Evolutionary conservation across 2,797 vertebrate species (phyloP), one percentile per base, ranked within the genome.

Genomic region (Crotalus adamanteus): DNA sequence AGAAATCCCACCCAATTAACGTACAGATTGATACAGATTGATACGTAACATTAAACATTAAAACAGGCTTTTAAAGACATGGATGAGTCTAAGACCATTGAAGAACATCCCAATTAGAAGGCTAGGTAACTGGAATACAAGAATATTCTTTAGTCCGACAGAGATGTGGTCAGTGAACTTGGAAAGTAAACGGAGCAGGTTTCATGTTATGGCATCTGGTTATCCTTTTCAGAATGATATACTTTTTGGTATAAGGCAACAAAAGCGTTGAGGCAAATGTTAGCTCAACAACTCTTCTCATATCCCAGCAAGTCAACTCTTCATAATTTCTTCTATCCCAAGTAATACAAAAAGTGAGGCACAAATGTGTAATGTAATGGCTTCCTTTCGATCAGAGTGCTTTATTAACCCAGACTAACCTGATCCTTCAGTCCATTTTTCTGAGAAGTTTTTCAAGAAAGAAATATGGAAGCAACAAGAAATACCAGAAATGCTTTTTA

Each of bases 1-100:
- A 0, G 95, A 96, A 94, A 63, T 94, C 0, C 93, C 93, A 94
- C 0, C 96, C 96, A 95, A 47, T 92, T 96, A 97, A 95, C 93
- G 93, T 51, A 97, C 89, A 96, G 55, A 94, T 89, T 95, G 93
- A 89, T 93, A 92, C 53, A 31, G 51, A 26, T 93, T 94, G 78
- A 83, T 94, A 93, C 91, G 91, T 87, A 94, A 92, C 93, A 95
- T 47, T 22, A 95, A 95, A 95, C 92, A 94, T 59, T 94, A 93
- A 91, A 73, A 94, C 0, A 87, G 95, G 83, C 90, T 90, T 11
- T 0, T 16, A 93, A 94, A 92, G 87, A 93, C 60, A 89, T 9
- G 12, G 9, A 86, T 89, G 88, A 55, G 37, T 2, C 78, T 1
- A 0, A 65, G 12, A 91, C 5, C 89, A 73, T 90, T 1, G 37